Evolutionary conservation across 2,113 vertebrate species (phyloP).

Genomic region (Ellobius talpinus): DNA sequence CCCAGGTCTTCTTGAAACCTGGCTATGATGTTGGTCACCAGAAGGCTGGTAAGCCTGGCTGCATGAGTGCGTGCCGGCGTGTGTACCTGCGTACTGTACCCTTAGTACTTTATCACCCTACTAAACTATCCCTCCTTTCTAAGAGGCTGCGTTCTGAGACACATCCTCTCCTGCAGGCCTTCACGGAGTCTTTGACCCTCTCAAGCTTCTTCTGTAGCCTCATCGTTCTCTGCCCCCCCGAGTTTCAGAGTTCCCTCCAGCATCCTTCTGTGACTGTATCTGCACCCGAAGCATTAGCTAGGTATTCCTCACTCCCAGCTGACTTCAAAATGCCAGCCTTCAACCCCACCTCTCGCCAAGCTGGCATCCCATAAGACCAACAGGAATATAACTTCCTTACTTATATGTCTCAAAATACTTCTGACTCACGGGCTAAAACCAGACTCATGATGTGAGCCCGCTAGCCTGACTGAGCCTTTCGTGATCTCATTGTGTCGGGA

Average conservation of each 20-base stretch:
- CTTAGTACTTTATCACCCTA: no score
- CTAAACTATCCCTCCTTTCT: neutral
- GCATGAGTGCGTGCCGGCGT: rapidly evolving
- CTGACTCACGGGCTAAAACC: neutral
- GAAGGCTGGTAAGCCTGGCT: neutral
- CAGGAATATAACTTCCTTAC: neutral
- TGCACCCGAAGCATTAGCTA: neutral
- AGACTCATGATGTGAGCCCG: neutral
- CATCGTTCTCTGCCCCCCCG: neutral
- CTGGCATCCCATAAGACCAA: neutral
- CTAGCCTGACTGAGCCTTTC: neutral
- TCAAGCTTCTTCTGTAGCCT: neutral
- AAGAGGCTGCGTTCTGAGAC: neutral
- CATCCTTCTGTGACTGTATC: neutral
- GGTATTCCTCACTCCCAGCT: neutral
- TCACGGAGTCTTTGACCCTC: neutral
- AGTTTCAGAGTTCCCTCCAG: neutral
- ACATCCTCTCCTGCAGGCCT: neutral
- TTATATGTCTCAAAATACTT: neutral
- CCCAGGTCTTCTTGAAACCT: neutral
- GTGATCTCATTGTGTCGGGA: neutral
- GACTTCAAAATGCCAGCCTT: neutral
- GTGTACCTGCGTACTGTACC: no score
- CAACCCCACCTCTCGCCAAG: neutral
- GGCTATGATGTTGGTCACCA: neutral